Conservation (phyloP, 2,888 invertebrate genomes). For the Scaptomyza polygonia region DNA sequence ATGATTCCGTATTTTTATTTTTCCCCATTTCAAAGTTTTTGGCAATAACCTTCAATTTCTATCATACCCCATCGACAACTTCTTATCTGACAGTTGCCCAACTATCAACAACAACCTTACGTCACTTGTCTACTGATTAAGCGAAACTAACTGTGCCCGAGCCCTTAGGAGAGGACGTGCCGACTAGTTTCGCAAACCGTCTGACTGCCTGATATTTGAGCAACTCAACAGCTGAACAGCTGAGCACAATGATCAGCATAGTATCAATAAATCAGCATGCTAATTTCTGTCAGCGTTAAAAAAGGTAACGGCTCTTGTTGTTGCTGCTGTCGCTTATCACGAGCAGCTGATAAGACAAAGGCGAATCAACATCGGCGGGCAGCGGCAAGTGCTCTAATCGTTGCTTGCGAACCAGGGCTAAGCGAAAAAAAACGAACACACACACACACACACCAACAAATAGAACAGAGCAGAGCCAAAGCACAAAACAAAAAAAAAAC, state of each 20-base stretch:
- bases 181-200: slow-evolving; percentile 8
- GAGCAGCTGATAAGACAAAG: slow-evolving; percentile 64
- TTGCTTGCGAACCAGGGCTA: slow-evolving; percentile 62
- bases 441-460: slow-evolving; percentile 9
- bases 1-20: too few relatives aligned
- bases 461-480: background rate
- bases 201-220: slow-evolving; percentile 11
- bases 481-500: slow-evolving; percentile 36
- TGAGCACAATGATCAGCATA: slow-evolving; percentile 29
- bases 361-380: slow-evolving; percentile 30
- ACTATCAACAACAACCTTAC: slow-evolving; percentile 21
- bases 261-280: slow-evolving; percentile 46
- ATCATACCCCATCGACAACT: slow-evolving; percentile 23
- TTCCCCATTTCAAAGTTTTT: background rate
- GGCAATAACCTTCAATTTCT: slow-evolving; percentile 35
- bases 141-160: slow-evolving; percentile 7
- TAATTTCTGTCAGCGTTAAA: slow-evolving; percentile 27
- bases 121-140: slow-evolving; percentile 21
- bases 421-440: slow-evolving; percentile 23
- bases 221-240: slow-evolving; percentile 1
- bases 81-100: slow-evolving; percentile 22
- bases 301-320: slow-evolving; percentile 38
- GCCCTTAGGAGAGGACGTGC: slow-evolving; percentile 27
- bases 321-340: slow-evolving; percentile 56
- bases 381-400: slow-evolving; percentile 67